These are phyloP conservation scores for Suncus etruscus DNA, from an alignment of 2,113 vertebrate species.

Conservation along the genomic window DNA sequence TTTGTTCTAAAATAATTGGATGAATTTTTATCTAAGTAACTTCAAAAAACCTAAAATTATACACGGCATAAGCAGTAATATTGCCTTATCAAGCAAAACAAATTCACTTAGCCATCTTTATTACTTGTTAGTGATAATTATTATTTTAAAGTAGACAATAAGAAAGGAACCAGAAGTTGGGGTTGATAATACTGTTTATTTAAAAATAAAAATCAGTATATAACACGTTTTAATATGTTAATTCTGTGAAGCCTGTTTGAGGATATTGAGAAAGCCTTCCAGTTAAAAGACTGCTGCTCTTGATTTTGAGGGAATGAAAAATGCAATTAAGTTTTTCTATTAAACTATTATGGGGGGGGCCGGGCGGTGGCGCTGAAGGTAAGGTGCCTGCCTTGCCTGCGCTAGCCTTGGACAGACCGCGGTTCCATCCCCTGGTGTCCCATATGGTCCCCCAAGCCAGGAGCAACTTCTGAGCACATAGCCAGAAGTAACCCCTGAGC, in stretches of 20 bases:
- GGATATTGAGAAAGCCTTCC: background rate
- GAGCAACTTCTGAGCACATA: too few species aligned
- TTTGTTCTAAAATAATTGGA: conserved; percentile 29
- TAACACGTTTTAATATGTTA: background rate
- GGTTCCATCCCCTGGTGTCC: too few species aligned
- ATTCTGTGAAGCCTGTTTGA: conserved; percentile 6
- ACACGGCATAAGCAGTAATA: conserved; percentile 21
- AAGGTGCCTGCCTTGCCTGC: too few species aligned
- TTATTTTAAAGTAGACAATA: conserved; percentile 50
- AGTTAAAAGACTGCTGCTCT: background rate
- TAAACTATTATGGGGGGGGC: background rate
- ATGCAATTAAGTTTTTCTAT: background rate
- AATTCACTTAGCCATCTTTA: conserved; percentile 3
- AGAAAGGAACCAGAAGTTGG: conserved; percentile 21
- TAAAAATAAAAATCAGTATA: background rate
- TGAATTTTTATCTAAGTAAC: conserved; percentile 52
- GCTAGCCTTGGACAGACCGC: too few species aligned
- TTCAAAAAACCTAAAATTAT: conserved; percentile 46
- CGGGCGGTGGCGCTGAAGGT: too few species aligned
- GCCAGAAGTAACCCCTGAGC: too few species aligned
- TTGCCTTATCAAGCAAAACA: conserved; percentile 14
- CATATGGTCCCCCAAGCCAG: too few species aligned
- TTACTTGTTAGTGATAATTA: conserved; percentile 8
- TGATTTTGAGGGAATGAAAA: conserved; percentile 45
- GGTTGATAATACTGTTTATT: background rate